These are phyloP conservation scores for Monarcha castaneiventris DNA, from an alignment of 2,113 vertebrate species.

Conservation along the genomic window DNA sequence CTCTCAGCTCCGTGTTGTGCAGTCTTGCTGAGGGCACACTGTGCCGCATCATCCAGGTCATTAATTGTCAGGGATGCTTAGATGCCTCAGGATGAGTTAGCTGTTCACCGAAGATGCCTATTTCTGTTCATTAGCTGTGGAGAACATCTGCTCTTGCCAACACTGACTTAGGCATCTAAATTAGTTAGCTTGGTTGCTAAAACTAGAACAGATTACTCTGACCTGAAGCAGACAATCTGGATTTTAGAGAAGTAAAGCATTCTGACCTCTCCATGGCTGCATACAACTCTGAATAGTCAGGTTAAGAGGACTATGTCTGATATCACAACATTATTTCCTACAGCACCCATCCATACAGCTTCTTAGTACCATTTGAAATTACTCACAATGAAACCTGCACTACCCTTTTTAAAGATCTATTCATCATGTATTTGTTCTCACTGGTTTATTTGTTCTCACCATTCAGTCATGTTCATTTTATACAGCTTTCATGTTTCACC, in stretches of 20 bases:
- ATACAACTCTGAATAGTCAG: neutral
- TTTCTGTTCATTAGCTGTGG: neutral
- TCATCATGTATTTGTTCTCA: neutral
- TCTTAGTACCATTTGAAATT: neutral
- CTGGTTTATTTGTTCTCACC: neutral
- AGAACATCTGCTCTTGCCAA: neutral
- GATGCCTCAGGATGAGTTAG: neutral
- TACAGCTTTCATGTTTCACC: neutral
- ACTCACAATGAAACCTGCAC: neutral
- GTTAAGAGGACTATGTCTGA: neutral
- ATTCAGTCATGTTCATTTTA: neutral
- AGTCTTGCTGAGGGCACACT: accelerated
- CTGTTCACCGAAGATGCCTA: neutral
- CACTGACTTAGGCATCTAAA: neutral
- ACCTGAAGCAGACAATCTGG: neutral
- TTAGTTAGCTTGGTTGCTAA: neutral
- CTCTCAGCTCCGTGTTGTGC: neutral
- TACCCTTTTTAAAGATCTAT: neutral
- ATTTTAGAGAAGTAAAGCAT: neutral
- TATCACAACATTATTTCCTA: neutral
- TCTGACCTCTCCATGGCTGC: neutral
- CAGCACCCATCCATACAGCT: neutral
- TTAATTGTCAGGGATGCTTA: neutral
- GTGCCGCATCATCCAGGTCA: neutral
- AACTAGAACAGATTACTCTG: neutral